Conservation (phyloP, 2,113 vertebrate genomes). For the Ochotona curzoniae region DNA sequence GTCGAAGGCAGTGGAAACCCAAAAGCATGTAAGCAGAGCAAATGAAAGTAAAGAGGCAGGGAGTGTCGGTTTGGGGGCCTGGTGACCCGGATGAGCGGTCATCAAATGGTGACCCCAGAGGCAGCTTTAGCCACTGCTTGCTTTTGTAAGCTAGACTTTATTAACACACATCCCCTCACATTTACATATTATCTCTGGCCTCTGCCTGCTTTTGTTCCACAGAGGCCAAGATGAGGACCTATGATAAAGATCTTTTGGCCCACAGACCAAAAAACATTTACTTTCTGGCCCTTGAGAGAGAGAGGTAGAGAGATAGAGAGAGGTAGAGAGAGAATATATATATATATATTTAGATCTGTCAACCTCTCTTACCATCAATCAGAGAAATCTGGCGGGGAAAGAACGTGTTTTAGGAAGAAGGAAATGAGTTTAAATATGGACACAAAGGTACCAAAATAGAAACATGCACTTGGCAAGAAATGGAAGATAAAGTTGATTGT, state of each 20-base stretch:
- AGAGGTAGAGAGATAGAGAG: too few species aligned
- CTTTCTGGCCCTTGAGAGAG: neutral
- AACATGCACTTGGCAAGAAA: slow-evolving; percentile 46
- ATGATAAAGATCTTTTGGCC: neutral
- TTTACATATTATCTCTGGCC: neutral
- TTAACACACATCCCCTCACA: neutral
- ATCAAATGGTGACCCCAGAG: neutral
- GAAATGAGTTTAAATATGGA: slow-evolving; percentile 75
- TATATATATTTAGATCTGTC: neutral
- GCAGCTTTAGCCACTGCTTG: neutral
- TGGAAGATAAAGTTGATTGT: neutral
- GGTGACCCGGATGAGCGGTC: neutral
- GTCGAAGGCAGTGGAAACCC: neutral
- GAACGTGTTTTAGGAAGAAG: slow-evolving; percentile 62
- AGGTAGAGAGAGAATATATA: neutral
- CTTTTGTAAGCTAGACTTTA: slow-evolving; percentile 7
- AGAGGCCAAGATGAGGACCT: neutral
- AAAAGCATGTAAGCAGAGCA: neutral
- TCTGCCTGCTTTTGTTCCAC: neutral
- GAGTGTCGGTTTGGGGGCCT: neutral
- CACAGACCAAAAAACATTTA: slow-evolving; percentile 30
- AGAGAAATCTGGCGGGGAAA: slow-evolving; percentile 50
- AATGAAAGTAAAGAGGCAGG: neutral
- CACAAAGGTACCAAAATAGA: slow-evolving; percentile 72
- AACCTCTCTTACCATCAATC: slow-evolving; percentile 49